Base-by-base conservation (phyloP, 2,113 vertebrate species). In the Tychaedon coryphoeus region DNA sequence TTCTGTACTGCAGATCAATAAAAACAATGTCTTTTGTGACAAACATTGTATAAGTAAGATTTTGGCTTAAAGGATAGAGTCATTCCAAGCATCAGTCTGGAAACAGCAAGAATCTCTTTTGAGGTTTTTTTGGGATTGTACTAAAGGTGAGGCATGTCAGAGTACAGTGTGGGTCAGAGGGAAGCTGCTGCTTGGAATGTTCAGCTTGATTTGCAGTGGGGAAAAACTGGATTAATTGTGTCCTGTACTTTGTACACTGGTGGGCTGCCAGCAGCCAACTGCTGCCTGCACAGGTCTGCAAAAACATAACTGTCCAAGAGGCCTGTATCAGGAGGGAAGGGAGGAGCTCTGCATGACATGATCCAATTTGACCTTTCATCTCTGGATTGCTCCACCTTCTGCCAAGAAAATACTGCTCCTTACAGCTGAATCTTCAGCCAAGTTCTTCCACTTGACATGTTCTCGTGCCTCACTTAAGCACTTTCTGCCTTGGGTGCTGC, bases 1-100 rank as follows among this genome's bases (percentile, higher is more conserved):
- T 78, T 95, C 90, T 95, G 91, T 96, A 89, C 82, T 86, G 60
- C 34, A 29, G 74, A 92, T 94, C 64, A 95, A 96, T 97, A 93
- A 95, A 93, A 87, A 5, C 18, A 26, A 77, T 47, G 36, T 60
- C 23, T 89, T 66, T 58, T 88, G 88, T 92, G 77, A 92, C 58
- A 72, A 82, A 45, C 45, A 25, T 36, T 72, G 71, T 92, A 71
- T 56, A 92, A 92, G 12, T 56, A 56, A 83, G 78, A 58, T 42
- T 94, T 78, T 40, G 69, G 88, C 77, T 77, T 80, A 26, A 80
- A 71, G 60, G 50, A 53, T 14, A 23, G 8, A 28, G 62, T 72
- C 42, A 34, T 66, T 87, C n/a, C 67, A 62, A 88, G 83, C 67
- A 64, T 62, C 54, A 34, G 53, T 13, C 54, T 79, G 60, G 48